A percentile compares a stretch with the other conserved stretches of the same genome.
Conservation (phyloP, 2,888 invertebrate genomes). For the Plebejus argus region DNA sequence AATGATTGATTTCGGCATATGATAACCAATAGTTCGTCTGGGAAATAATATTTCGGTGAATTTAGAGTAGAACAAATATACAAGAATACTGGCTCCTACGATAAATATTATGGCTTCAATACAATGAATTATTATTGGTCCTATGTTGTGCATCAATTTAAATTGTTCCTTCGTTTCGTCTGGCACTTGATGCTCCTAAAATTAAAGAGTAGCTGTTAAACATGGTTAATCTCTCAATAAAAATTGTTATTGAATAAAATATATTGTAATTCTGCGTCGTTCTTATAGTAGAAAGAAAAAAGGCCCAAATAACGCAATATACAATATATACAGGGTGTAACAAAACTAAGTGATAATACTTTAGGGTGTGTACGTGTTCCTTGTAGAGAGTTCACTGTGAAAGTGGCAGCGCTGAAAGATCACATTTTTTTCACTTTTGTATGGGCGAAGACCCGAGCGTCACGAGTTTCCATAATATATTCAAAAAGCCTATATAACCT, state of each 20-base stretch:
- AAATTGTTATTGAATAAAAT: no score
- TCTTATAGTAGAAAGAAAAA: neutral
- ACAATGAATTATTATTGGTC: constrained; percentile 48
- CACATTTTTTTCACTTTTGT: no score
- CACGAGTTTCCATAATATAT: no score
- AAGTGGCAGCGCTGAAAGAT: no score
- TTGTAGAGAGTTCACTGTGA: no score
- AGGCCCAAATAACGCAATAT: neutral
- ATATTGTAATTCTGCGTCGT: no score
- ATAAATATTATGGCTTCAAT: constrained; percentile 46
- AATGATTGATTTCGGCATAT: neutral
- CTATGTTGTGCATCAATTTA: constrained; percentile 50
- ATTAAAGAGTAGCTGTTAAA: constrained; percentile 35
- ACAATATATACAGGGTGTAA: no score
- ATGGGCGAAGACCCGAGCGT: no score
- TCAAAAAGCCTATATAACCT: no score
- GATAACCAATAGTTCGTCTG: neutral
- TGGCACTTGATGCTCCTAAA: constrained; percentile 56
- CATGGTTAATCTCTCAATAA: no score
- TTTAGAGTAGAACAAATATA: neutral
- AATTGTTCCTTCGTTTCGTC: constrained; percentile 48
- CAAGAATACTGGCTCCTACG: constrained; percentile 47
- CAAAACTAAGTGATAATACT: no score
- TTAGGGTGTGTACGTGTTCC: no score
- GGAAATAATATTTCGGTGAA: neutral